Base-by-base conservation (phyloP, 2,888 invertebrate species). In the Drosophila suboccidentalis region DNA sequence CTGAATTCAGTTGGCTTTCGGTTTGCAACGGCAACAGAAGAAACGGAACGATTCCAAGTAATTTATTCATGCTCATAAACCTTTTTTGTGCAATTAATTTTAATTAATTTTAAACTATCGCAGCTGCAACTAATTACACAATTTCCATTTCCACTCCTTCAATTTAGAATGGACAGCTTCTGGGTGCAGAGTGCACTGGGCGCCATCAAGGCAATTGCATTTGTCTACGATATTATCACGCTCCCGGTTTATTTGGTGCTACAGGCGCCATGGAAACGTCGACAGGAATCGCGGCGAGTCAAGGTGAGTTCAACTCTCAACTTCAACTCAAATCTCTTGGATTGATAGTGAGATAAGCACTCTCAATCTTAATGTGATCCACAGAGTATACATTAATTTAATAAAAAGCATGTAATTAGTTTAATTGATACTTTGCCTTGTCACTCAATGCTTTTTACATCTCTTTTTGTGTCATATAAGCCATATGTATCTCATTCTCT, bases 221-320 rank as follows among this genome's bases (percentile, higher is more conserved):
- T 97, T 92, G 95, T 98, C 79, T 98, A 96, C 94, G 98, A 98
- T 93, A 94, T 98, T 90, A 94, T 98, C 91, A 97, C 98, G 71
- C 96, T 97, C 93, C 97, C 98, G 71, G 95, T 98, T 32, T 98
- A 98, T 93, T 95, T 97, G 89, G 93, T 98, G 75, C 93, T 97
- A 78, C 98, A 98, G 93, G 94, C 96, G 90, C 98, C 98, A 70
- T 98, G 98, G 98, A 95, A 95, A 92, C 95, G 96, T 91, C 94
- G 96, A 79, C 95, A 95, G 71, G 94, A 96, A 66, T 96, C 97
- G 50, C 94, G 96, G 78, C 94, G 96, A 89, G 94, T 96, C 80
- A 97, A 97, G 95, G 96, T 96, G 93, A 93, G 83, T 76, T 10
- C n/a, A 32, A 4, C 5, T 8, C 6, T 22, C n/a, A n/a, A n/a